phyloP scores from a whole-genome alignment of 2,797 vertebrate genomes.

The Hemitrygon akajei region DNA sequence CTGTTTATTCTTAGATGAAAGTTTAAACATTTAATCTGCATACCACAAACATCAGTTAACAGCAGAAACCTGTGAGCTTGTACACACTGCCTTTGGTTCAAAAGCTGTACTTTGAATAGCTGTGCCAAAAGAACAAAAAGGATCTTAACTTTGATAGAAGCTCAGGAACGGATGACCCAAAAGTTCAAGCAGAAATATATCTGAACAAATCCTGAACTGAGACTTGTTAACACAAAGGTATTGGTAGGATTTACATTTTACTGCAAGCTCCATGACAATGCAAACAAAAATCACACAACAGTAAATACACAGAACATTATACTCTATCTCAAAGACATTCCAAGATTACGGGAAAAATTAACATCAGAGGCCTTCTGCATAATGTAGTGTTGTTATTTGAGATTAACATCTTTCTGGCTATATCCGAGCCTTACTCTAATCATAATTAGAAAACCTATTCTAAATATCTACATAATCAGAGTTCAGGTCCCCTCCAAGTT shows the following conservation, averaged over 20 bases:
- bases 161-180: not conserved
- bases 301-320: not conserved
- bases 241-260: not conserved
- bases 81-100: not conserved
- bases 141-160: not conserved
- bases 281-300: not conserved
- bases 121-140: not conserved
- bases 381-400: not conserved
- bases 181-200: not conserved
- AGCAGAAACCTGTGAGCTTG: not conserved
- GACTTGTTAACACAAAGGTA: not conserved
- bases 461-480: not conserved
- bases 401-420: not conserved
- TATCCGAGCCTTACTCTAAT: too few relatives aligned
- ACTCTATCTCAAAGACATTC: not conserved
- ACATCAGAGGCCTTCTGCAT: too few relatives aligned
- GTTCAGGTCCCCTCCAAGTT: too few relatives aligned
- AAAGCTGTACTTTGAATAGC: not conserved
- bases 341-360: not conserved
- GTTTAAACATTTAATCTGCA: not conserved
- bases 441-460: too few relatives aligned
- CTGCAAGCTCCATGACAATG: not conserved
- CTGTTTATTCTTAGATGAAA: not conserved
- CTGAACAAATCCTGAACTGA: not conserved
- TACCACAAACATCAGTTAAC: not conserved